Evolutionary conservation across 2,797 vertebrate genomes (phyloP).

Genomic region (Spheniscus humboldti): DNA sequence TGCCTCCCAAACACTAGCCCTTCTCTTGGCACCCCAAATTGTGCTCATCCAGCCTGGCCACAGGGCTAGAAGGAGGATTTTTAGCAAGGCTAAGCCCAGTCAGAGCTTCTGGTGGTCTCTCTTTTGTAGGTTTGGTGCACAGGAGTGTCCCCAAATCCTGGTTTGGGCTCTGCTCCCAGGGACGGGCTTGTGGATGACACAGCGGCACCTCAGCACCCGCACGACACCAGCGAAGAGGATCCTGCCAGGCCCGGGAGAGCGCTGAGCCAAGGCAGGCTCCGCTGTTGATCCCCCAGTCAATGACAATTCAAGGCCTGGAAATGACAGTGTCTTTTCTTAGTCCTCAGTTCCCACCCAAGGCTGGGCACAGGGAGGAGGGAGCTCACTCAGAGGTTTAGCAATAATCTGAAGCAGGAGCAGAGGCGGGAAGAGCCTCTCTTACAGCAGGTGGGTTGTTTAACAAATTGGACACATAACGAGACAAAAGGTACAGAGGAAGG

Average conservation of each 20-base stretch:
- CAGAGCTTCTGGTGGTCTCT: neutral
- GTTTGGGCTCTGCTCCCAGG: neutral
- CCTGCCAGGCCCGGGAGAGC: neutral
- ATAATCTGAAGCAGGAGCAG: neutral
- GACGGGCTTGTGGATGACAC: neutral
- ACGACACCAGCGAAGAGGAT: neutral
- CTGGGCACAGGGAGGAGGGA: neutral
- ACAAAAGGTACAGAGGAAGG: neutral
- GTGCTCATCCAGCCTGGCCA: neutral
- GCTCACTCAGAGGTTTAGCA: neutral
- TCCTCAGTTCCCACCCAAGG: neutral
- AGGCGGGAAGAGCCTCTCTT: neutral
- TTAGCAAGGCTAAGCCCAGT: neutral
- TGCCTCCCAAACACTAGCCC: neutral
- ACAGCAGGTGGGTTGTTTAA: slow-evolving; percentile 4
- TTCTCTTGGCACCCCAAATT: neutral
- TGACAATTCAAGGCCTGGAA: slow-evolving; percentile 43
- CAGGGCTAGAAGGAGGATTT: accelerated
- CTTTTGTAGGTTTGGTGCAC: neutral
- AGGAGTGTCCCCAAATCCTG: neutral
- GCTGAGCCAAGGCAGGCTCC: neutral
- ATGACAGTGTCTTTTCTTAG: neutral
- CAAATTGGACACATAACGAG: neutral
- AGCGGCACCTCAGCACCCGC: neutral
- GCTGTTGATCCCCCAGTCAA: slow-evolving; percentile 34